phyloP scores from a whole-genome alignment of 2,113 vertebrate genomes.

The Lethenteron reissneri region DNA sequence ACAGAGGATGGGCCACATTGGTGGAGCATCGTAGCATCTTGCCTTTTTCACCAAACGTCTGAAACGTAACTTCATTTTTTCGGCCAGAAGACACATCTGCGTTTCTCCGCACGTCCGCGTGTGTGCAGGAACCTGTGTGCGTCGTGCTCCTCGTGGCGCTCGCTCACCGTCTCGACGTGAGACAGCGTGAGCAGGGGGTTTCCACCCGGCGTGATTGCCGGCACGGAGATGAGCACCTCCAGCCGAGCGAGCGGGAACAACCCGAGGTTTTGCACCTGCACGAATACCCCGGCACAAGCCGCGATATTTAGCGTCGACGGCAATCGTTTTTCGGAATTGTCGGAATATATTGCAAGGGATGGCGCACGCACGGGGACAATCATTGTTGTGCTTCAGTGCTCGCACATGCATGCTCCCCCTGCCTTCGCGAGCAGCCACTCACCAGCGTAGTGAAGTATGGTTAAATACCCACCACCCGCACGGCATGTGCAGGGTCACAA shows the following conservation, averaged over 20 bases:
- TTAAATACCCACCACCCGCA: background rate
- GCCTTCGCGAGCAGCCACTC: background rate
- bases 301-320: background rate
- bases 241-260: constrained; percentile 36
- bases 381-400: too few relatives aligned
- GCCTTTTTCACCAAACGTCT: too few relatives aligned
- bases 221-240: constrained; percentile 33
- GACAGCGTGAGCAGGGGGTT: constrained; percentile 42
- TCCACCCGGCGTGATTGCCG: constrained; percentile 28
- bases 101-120: too few relatives aligned
- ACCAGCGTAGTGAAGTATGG: background rate
- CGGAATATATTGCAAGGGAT: background rate
- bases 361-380: background rate
- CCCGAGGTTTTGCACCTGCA: constrained; percentile 61
- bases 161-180: constrained; percentile 37
- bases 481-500: too few relatives aligned
- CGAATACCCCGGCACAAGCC: background rate
- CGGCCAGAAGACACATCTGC: too few relatives aligned
- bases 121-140: too few relatives aligned
- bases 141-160: constrained; percentile 17
- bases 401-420: background rate
- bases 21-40: too few relatives aligned
- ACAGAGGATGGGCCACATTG: too few relatives aligned
- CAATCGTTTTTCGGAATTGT: background rate
- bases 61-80: too few relatives aligned